Base-by-base conservation (phyloP, 1,140 invertebrate genomes). In the Tetragonula clypearis region DNA sequence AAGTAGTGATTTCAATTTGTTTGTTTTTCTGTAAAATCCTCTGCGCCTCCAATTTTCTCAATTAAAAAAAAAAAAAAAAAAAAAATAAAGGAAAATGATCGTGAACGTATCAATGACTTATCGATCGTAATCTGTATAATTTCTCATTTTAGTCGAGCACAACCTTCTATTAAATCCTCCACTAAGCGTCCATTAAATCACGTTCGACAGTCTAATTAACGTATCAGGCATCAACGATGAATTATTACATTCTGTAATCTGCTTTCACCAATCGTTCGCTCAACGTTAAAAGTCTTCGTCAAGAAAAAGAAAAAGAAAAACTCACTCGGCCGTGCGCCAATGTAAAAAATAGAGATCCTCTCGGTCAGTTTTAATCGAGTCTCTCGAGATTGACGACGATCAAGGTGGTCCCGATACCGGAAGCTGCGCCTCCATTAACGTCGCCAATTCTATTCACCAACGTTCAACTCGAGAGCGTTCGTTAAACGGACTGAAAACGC, bases 241-340 rank as follows among this genome's bases (percentile, higher is more conserved):
- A 19, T 74, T 55, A 82, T 75, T 58, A 75, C n/a, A 83, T 60
- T 11, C n/a, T 55, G 3, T 35, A 26, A 15, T 21, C 71, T 26
- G n/a, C 82, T 84, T 78, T 84, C 82, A n/a, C 74, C 15, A 49
- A 49, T 49, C 30, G 65, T 83, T 78, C 69, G 41, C 74, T 2
- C 60, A 82, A 83, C 69, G 8, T 30, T 30, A 2, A 68, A 53
- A 53, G 23, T 17, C 21, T 3, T 6, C 41, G 41, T 49, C 41
- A 2, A 30, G 30, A 30, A 30, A n/a, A 17, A 68, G 23, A 80
- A 26, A 69, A n/a, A 30, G 30, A 30, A 30, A 30, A 30, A 30
- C 30, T 5, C 1, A 55, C 66, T 21, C 1, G 1, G 30, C 66
- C 30, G 26, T 30, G 41, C 41, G 6, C 41, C 8, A 35, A 30